Percentiles rank a stretch among this genome's conserved stretches.
Conservation (phyloP, 37 sponge, comb jelly and placozoan genomes). For the Aphrocallistes beatrix region DNA sequence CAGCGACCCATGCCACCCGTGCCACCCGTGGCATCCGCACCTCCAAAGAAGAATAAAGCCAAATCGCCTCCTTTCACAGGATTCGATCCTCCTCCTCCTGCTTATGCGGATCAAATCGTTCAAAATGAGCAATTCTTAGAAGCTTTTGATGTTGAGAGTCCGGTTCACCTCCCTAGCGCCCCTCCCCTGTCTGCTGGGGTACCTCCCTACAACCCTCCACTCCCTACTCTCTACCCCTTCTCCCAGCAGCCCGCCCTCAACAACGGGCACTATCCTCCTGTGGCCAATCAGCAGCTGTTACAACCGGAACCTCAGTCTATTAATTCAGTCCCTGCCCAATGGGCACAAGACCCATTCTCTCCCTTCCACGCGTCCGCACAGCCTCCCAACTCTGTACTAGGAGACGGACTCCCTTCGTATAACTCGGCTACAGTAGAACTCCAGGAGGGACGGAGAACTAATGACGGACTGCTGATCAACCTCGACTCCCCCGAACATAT, state of each 20-base stretch:
- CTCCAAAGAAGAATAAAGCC: neutral
- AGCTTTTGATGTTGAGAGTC: neutral
- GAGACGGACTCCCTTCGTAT: neutral
- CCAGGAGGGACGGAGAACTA: neutral
- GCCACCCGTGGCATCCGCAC: neutral
- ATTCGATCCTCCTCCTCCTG: neutral
- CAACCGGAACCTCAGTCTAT: too few relatives aligned
- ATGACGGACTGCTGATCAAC: neutral
- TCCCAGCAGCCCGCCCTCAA: neutral
- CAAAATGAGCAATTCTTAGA: neutral
- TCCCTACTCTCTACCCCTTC: neutral
- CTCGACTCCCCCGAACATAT: neutral
- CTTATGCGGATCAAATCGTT: neutral
- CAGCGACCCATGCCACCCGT: neutral
- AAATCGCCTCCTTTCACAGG: neutral
- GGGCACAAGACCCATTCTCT: neutral
- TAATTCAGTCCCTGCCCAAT: neutral
- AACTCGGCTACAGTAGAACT: neutral
- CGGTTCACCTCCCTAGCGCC: neutral
- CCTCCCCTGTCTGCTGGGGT: neutral
- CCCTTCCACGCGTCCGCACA: neutral
- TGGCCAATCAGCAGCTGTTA: neutral
- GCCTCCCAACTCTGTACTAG: neutral
- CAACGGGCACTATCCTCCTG: neutral
- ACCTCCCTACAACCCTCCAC: neutral